A percentile compares a stretch with the other conserved stretches of the same genome.
Evolutionary conservation across 2,888 invertebrate species (phyloP).

Genomic region (Fragum whitleyi): DNA sequence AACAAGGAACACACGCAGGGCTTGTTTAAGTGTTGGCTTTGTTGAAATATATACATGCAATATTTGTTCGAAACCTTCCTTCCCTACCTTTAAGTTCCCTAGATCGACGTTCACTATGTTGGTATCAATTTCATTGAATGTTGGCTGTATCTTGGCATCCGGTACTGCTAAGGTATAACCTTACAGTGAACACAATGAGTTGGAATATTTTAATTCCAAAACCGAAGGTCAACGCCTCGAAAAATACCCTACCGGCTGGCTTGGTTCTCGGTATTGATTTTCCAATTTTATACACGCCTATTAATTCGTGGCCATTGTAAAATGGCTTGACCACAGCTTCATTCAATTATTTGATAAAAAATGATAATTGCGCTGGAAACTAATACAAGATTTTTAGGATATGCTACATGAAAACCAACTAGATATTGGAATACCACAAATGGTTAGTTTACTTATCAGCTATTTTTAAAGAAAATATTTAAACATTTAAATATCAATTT

Average conservation of each 20-base stretch:
- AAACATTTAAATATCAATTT: too few species aligned
- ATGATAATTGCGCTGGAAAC: too few species aligned
- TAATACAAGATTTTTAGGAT: too few species aligned
- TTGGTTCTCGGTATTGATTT: constrained; percentile 29
- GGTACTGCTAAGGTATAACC: not conserved
- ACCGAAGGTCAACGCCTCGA: constrained; percentile 26
- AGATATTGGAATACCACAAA: too few species aligned
- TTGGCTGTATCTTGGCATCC: not conserved
- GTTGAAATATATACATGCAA: too few species aligned
- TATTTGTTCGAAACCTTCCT: too few species aligned
- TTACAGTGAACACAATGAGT: constrained; percentile 13
- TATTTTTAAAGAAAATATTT: too few species aligned
- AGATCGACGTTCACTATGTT: not conserved
- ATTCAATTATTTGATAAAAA: not conserved
- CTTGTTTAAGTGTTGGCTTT: too few species aligned
- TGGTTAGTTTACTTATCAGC: too few species aligned
- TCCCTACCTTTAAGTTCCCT: too few species aligned
- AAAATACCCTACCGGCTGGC: constrained; percentile 28
- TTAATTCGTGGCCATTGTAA: constrained; percentile 3
- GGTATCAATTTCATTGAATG: not conserved
- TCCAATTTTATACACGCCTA: constrained; percentile 26
- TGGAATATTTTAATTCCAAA: not conserved
- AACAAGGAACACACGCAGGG: too few species aligned
- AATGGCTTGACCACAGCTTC: constrained; percentile 10
- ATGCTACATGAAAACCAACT: too few species aligned